Conservation (phyloP, 2,797 vertebrate genomes). For the Urosaurus nigricauda region DNA sequence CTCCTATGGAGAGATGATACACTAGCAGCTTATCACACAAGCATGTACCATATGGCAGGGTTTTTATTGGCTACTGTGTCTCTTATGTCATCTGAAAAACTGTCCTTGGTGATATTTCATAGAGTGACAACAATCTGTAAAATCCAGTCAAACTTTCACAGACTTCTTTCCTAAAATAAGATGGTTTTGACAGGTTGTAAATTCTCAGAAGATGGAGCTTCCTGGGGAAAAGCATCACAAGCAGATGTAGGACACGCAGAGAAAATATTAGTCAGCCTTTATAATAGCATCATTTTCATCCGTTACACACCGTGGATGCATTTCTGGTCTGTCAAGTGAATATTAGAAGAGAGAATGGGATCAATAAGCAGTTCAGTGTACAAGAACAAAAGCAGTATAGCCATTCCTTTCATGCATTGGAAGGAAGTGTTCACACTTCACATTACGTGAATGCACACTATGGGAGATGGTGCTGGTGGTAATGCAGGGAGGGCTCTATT, state of each 20-base stretch:
- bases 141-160: background rate
- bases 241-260: background rate
- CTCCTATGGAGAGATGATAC: background rate
- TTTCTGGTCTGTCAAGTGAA: background rate
- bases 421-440: background rate
- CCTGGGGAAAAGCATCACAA: background rate
- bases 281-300: background rate
- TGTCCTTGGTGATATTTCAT: background rate
- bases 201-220: background rate
- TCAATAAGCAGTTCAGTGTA: background rate
- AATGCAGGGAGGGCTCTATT: background rate
- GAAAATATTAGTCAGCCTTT: background rate
- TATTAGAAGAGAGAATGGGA: background rate
- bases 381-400: background rate
- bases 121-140: background rate
- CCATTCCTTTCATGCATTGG: background rate
- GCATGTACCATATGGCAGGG: background rate
- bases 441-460: background rate
- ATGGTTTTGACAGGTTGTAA: background rate
- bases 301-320: background rate
- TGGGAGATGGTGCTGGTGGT: too few species aligned
- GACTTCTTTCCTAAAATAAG: constrained; percentile 13
- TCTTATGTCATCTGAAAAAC: background rate
- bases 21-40: background rate
- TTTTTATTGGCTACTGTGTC: background rate